Conservation (phyloP, 2,113 vertebrate genomes). For the Grus americana region DNA sequence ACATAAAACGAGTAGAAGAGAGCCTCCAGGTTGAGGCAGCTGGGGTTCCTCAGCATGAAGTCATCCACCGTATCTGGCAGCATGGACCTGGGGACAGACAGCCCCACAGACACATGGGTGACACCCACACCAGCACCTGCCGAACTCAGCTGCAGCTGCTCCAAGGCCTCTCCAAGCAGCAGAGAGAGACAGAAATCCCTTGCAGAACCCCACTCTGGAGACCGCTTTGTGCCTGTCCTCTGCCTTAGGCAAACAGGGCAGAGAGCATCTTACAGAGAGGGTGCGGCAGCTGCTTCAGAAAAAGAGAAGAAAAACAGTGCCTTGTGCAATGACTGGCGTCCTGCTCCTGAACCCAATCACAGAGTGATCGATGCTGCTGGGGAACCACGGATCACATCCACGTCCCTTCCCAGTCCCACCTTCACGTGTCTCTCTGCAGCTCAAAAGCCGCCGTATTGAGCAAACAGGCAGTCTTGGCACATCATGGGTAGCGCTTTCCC, state of each 20-base stretch:
- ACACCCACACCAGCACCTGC: accelerated
- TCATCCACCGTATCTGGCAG: conserved; percentile 79
- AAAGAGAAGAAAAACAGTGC: not conserved
- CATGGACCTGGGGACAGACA: conserved; percentile 73
- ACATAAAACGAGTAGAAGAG: conserved; percentile 80
- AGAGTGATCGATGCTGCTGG: not conserved
- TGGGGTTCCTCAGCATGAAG: conserved; percentile 66
- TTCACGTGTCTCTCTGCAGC: not conserved
- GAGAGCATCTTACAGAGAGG: not conserved
- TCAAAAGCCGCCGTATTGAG: not conserved
- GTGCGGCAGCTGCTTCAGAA: not conserved
- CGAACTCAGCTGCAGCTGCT: not conserved
- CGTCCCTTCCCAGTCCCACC: not conserved
- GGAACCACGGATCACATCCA: not conserved
- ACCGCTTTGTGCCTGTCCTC: not conserved
- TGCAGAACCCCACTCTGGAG: not conserved
- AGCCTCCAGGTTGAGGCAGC: conserved; percentile 73
- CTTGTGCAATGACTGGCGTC: not conserved
- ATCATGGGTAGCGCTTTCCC: accelerated
- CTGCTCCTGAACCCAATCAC: not conserved
- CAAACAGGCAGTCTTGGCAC: not conserved
- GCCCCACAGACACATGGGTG: not conserved
- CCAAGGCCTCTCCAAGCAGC: not conserved
- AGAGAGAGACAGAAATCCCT: not conserved
- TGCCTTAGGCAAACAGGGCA: not conserved